Evolutionary conservation across 2,797 vertebrate genomes (phyloP).

Genomic region (Anabacerthia variegaticeps): DNA sequence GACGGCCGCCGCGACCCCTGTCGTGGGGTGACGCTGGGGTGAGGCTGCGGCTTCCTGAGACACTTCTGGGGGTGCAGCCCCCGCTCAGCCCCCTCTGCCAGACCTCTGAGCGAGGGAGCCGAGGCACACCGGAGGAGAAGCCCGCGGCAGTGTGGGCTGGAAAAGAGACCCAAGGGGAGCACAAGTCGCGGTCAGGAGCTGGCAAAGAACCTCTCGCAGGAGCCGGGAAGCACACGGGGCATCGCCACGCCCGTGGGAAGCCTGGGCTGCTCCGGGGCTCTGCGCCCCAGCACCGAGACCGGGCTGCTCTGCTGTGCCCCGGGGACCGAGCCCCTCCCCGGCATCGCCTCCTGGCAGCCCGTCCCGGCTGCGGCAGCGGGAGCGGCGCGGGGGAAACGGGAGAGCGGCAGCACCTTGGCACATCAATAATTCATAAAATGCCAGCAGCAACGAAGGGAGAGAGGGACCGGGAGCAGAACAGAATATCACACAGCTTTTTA

Average conservation of each 20-base stretch:
- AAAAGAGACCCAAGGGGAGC: accelerated
- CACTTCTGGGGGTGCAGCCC: not conserved
- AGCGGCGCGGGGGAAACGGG: slow-evolving; percentile 61
- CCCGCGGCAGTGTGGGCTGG: accelerated
- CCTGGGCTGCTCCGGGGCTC: accelerated
- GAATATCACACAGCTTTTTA: slow-evolving; percentile 86
- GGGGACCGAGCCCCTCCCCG: not conserved
- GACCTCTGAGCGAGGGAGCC: not conserved
- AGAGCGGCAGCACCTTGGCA: slow-evolving; percentile 78
- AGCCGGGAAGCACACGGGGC: not conserved
- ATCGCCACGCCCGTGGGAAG: accelerated
- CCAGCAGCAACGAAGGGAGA: slow-evolving; percentile 91
- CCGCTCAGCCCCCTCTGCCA: not conserved
- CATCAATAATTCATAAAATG: slow-evolving; percentile 92
- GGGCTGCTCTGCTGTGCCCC: not conserved
- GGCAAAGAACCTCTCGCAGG: not conserved
- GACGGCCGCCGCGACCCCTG: accelerated
- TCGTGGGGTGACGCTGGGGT: accelerated
- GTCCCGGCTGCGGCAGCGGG: not conserved
- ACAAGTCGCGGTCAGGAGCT: not conserved
- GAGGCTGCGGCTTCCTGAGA: accelerated
- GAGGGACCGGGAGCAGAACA: slow-evolving; percentile 83
- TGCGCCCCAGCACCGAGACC: accelerated
- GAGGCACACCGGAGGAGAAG: not conserved
- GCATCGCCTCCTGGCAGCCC: accelerated